Percentiles rank a stretch among this genome's conserved stretches.
phyloP scores from a whole-genome alignment of 2,113 vertebrate species.

The Phylloscopus trochiloides region DNA sequence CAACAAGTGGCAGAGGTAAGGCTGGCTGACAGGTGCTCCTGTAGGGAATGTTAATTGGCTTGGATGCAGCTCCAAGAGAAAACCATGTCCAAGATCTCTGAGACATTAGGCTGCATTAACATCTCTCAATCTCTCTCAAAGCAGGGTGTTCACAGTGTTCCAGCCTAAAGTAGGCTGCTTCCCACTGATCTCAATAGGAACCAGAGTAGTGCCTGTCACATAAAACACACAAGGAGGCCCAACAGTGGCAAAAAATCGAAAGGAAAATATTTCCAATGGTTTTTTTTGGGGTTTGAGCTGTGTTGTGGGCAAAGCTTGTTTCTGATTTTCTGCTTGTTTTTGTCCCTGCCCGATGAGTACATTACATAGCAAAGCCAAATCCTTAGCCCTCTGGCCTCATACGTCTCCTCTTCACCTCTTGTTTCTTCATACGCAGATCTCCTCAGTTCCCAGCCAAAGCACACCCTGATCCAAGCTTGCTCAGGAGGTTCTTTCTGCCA shows the following conservation, averaged over 20 bases:
- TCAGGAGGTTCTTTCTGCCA: slow-evolving; percentile 49
- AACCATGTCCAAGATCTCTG: background rate
- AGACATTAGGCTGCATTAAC: background rate
- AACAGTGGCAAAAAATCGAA: background rate
- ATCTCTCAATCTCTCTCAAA: background rate
- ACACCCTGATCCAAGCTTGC: background rate
- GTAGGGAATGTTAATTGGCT: background rate
- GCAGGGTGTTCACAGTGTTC: background rate
- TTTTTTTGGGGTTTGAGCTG: background rate
- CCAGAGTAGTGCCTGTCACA: background rate
- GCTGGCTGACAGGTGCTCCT: background rate
- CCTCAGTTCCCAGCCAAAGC: slow-evolving; percentile 27
- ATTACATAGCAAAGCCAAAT: background rate
- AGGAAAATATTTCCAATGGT: background rate
- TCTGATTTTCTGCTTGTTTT: slow-evolving; percentile 15
- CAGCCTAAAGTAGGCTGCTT: background rate
- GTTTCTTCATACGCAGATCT: background rate
- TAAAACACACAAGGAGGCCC: background rate
- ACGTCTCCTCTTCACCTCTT: slow-evolving; percentile 38
- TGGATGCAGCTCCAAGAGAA: background rate
- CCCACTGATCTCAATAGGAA: background rate
- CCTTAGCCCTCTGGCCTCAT: slow-evolving; percentile 5
- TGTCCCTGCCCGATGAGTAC: slow-evolving; percentile 10
- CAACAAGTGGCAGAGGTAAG: background rate
- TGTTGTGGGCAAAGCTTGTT: background rate